phyloP scores from a whole-genome alignment of 2,888 invertebrate species.

The Lepetodrilus schrolli region DNA sequence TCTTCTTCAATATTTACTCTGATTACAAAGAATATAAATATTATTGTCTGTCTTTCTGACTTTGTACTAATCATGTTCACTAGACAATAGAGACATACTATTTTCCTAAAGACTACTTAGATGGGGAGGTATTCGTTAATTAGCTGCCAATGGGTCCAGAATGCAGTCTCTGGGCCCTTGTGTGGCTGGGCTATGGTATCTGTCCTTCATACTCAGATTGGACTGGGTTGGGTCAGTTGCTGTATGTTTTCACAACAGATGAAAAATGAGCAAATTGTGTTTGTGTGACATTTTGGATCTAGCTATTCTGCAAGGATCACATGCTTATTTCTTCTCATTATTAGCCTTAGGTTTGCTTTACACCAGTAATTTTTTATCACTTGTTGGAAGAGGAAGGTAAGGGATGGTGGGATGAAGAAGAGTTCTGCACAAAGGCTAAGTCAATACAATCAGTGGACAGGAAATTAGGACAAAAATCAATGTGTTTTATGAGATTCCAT shows the following conservation, averaged over 20 bases:
- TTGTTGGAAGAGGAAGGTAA: background rate
- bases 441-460: slow-evolving; percentile 11
- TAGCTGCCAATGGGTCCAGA: too few species aligned
- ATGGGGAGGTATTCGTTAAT: background rate
- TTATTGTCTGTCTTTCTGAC: background rate
- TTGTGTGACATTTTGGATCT: background rate
- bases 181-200: background rate
- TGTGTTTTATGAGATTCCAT: slow-evolving; percentile 23
- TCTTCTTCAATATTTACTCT: too few species aligned
- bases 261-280: slow-evolving; percentile 21
- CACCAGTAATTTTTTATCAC: background rate
- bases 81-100: too few species aligned
- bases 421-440: background rate
- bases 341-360: background rate
- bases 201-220: background rate
- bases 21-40: background rate
- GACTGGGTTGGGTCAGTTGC: slow-evolving; percentile 5
- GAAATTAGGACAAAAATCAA: slow-evolving; percentile 23
- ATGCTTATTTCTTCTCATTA: background rate
- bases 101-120: background rate
- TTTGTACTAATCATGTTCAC: too few species aligned
- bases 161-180: background rate
- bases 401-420: background rate
- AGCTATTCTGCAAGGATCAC: background rate
- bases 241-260: slow-evolving; percentile 8